Evolutionary conservation across 1,140 invertebrate species (phyloP), one percentile per base, ranked within the genome.

Genomic region (Schlechtendalia chinensis): DNA sequence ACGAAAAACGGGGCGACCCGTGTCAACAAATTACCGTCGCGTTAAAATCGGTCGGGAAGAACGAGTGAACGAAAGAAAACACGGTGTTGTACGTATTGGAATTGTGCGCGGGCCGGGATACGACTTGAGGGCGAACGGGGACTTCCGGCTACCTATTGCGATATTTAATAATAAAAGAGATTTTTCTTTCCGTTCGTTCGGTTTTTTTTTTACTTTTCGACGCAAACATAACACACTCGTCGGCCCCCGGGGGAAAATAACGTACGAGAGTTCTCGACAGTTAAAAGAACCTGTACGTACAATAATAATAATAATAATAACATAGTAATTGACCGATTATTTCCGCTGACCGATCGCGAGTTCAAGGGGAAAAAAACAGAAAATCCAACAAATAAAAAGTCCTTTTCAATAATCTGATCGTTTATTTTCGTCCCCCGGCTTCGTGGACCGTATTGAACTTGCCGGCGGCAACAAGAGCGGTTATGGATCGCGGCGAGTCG

Each of bases 11-110:
- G 1, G 1, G 24, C 17, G 14, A 69, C 17, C 24, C 11, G 50
- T 72, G 17, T 72, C 27, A 29, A 72, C 47, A 54, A 72, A 54
- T 72, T 72, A 71, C 24, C 16, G 67, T 53, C 22, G 24, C 22
- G 6, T 50, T 53, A 27, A 24, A n/a, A 54, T 54, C 50, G 24
- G 67, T 69, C 50, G 24, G 50, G 24, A 72, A 50, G 24, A 53
- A 71, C 3, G n/a, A n/a, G n/a, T n/a, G n/a, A n/a, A n/a, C n/a
- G n/a, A n/a, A n/a, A n/a, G n/a, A n/a, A n/a, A n/a, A n/a, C n/a
- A n/a, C n/a, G n/a, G 29, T 3, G 45, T 27, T 12, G 27, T 58
- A 54, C n/a, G 11, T 29, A n/a, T n/a, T n/a, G n/a, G 19, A 14
- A 54, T n/a, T 3, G 14, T 24, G 17, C 59, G 14, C 0, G 1